A percentile compares a stretch with the other conserved stretches of the same genome.
Conservation (phyloP, 2,797 vertebrate genomes). For the Platyrinchus mystaceus region DNA sequence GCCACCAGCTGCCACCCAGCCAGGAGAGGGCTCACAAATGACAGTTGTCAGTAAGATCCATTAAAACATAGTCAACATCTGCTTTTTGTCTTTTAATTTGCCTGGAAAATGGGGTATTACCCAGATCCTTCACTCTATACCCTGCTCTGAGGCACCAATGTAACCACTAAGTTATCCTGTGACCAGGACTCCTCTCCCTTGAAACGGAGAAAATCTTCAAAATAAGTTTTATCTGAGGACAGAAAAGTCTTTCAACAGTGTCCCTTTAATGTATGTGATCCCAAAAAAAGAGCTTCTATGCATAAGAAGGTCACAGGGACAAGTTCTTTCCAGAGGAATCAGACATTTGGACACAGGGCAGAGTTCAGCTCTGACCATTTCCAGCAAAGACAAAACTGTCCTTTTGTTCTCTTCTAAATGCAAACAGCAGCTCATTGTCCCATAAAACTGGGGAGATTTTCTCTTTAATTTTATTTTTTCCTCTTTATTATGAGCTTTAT, state of each 20-base stretch:
- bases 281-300: background rate
- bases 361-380: background rate
- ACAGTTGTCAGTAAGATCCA: background rate
- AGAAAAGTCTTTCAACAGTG: background rate
- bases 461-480: background rate
- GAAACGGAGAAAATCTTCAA: background rate
- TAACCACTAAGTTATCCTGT: background rate
- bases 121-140: background rate
- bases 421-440: slow-evolving; percentile 18
- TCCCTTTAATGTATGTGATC: background rate
- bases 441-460: background rate
- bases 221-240: background rate
- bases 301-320: background rate
- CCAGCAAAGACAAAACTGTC: background rate
- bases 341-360: background rate
- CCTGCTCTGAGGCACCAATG: background rate
- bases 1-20: background rate
- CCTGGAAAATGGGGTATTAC: background rate
- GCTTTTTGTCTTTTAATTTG: background rate
- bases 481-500: background rate
- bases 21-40: background rate
- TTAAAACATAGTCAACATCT: background rate
- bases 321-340: background rate
- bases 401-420: slow-evolving; percentile 2
- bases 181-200: background rate